These are phyloP conservation scores for Cyanistes caeruleus DNA, from an alignment of 2,113 vertebrate genomes.

Conservation along the genomic window DNA sequence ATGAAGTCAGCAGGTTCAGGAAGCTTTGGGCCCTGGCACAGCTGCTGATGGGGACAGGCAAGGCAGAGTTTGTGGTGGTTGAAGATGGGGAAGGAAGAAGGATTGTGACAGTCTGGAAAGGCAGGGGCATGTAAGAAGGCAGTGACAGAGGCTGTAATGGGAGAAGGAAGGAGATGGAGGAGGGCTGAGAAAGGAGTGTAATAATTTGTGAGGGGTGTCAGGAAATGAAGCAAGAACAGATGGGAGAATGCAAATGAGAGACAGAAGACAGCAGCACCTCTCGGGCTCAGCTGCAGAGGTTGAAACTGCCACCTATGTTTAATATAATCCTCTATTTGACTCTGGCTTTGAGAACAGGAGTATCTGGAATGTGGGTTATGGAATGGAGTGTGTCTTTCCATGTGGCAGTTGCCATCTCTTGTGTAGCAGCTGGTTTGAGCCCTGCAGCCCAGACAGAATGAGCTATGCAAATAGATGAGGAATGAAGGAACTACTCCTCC, in stretches of 20 bases:
- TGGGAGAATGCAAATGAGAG: slow-evolving; percentile 53
- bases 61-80: not conserved
- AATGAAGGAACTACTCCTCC: slow-evolving; percentile 1
- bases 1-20: not conserved
- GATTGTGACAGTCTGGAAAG: slow-evolving; percentile 10
- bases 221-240: slow-evolving; percentile 57
- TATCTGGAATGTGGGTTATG: not conserved
- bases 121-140: not conserved
- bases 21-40: not conserved
- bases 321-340: not conserved
- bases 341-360: not conserved
- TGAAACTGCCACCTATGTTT: not conserved
- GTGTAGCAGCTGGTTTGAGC: slow-evolving; percentile 5
- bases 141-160: not conserved
- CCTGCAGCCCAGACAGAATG: not conserved
- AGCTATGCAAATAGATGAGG: not conserved
- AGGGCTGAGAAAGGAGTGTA: slow-evolving; percentile 23
- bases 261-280: not conserved
- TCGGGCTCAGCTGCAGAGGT: slow-evolving; percentile 36
- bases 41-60: not conserved
- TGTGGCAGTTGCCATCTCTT: not conserved
- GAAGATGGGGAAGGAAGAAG: not conserved
- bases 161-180: slow-evolving; percentile 26
- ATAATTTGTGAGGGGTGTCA: slow-evolving; percentile 27
- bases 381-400: not conserved